A percentile compares a stretch with the other conserved stretches of the same genome.
Evolutionary conservation across 2,113 vertebrate species (phyloP).

Genomic region (Hippoglossus stenolepis): DNA sequence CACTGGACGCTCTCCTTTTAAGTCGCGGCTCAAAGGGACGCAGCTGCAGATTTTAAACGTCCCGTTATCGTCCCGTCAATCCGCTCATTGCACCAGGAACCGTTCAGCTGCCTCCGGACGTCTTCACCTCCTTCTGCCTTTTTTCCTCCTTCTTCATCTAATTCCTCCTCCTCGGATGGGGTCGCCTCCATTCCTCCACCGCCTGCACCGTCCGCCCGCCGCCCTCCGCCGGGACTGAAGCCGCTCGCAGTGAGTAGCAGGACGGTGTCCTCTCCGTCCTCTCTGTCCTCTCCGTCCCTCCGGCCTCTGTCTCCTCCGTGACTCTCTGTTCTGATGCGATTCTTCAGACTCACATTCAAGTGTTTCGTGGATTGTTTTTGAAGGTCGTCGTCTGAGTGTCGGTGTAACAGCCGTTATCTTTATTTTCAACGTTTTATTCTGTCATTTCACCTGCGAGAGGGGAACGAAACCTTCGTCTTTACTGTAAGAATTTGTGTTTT

Average conservation of each 20-base stretch:
- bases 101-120: background rate
- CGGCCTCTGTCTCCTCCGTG: constrained; percentile 58
- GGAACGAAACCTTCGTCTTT: no score
- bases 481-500: no score
- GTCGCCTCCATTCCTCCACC: background rate
- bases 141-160: background rate
- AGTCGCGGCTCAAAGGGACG: constrained; percentile 36
- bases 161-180: background rate
- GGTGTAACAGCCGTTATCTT: background rate
- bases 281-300: constrained; percentile 7
- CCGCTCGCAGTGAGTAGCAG: background rate
- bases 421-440: constrained; percentile 7
- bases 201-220: constrained; percentile 29
- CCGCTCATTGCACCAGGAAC: no score
- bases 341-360: constrained; percentile 91
- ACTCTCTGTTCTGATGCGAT: constrained; percentile 82
- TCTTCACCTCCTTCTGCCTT: background rate
- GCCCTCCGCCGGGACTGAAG: constrained; percentile 44
- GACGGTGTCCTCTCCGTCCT: background rate
- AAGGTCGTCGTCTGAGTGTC: constrained; percentile 63
- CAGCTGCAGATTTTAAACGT: constrained; percentile 20
- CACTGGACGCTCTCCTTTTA: constrained; percentile 49
- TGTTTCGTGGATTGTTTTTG: constrained; percentile 91
- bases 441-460: no score
- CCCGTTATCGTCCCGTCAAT: background rate